Evolutionary conservation across 2,113 vertebrate species (phyloP), one percentile per base, ranked within the genome.

Genomic region (Gobius niger): DNA sequence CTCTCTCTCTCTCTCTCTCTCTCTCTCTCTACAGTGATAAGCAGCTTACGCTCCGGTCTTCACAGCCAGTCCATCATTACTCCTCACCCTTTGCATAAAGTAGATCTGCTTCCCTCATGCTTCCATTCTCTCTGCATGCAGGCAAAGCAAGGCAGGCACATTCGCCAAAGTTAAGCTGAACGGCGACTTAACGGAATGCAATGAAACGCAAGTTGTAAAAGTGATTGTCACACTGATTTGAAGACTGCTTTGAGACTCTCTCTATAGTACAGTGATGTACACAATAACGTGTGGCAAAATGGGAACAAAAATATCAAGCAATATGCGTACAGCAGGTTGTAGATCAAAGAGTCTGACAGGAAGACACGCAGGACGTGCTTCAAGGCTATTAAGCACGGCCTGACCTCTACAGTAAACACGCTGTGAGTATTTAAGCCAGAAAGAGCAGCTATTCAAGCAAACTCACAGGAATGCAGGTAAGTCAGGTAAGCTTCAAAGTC

Each of bases 11-110:
- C 10, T 54, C 52, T 54, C 18, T 54, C 52, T 12, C 16, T 75
- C 78, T 82, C 75, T 80, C 79, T 83, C 80, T 73, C 75, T 70
- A 61, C 15, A 46, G 49, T 53, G 83, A 91, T 89, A 88, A 90
- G 81, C 84, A 85, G 84, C 87, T 91, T 88, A 87, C 66, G 59
- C 63, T 57, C 65, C 12, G 9, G 75, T 80, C 69, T 78, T 82
- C 73, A 15, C 51, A 78, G 76, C 69, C 67, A 86, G 84, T 89
- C 85, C 88, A 83, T 88, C 79, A 82, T 75, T 62, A 59, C 68
- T 65, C 56, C 68, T 67, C 68, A 60, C 47, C 63, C 63, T 49
- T 71, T 71, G 62, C 60, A 46, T 64, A 59, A 72, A 18, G 13
- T 63, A 74, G 12, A 24, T 72, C 67, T 75, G 67, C 69, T 10